phyloP scores from a whole-genome alignment of 2,888 invertebrate genomes.

The Tenthredo distinguenda region DNA sequence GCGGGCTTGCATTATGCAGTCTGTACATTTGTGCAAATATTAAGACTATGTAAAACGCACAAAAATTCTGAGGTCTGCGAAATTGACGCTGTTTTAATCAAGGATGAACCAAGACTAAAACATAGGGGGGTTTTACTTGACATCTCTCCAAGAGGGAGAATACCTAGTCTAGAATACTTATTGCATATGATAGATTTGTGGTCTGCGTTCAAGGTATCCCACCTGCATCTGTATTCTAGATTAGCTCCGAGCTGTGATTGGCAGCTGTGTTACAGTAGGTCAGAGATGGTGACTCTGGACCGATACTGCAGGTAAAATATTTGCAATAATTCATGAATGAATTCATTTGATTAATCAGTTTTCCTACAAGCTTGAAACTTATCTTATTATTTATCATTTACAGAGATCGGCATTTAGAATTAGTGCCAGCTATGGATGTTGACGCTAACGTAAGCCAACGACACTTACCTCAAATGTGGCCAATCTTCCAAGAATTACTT shows the following conservation, averaged over 20 bases:
- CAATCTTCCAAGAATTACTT: conserved; percentile 79
- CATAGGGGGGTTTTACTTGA: conserved; percentile 82
- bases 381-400: background rate
- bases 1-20: conserved; percentile 81
- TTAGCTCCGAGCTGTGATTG: conserved; percentile 77
- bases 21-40: conserved; percentile 80
- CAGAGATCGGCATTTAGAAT: conserved; percentile 79
- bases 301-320: conserved; percentile 78
- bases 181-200: conserved; percentile 79
- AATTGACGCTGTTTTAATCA: conserved; percentile 78
- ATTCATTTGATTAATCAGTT: background rate
- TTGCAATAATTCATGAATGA: background rate
- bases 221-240: conserved; percentile 79
- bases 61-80: conserved; percentile 71
- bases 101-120: conserved; percentile 81
- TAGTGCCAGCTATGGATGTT: conserved; percentile 81
- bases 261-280: conserved; percentile 78
- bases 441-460: conserved; percentile 79
- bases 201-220: conserved; percentile 80
- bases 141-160: conserved; percentile 80
- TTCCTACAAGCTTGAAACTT: background rate
- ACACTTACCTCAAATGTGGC: conserved; percentile 79
- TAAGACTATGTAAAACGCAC: conserved; percentile 77
- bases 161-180: conserved; percentile 80
- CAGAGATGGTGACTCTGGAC: conserved; percentile 81